A percentile compares a stretch with the other conserved stretches of the same genome.
Evolutionary conservation across 2,797 vertebrate species (phyloP).

Genomic region (Betta splendens): DNA sequence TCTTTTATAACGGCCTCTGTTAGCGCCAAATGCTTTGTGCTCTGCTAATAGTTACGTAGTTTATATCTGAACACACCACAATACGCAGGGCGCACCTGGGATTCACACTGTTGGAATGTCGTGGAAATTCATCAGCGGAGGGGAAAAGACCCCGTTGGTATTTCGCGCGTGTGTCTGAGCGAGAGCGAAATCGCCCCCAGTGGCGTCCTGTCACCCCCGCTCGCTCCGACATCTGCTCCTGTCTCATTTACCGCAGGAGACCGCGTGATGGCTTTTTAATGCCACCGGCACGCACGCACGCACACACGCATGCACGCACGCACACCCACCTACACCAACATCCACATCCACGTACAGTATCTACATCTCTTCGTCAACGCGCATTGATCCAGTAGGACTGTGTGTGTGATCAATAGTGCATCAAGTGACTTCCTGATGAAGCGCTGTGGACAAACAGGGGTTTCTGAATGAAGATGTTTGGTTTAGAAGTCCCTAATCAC

Average conservation of each 20-base stretch:
- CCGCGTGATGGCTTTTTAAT: conserved; percentile 85
- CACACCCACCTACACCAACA: conserved; percentile 13
- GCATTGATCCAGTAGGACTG: conserved; percentile 65
- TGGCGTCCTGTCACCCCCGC: conserved; percentile 70
- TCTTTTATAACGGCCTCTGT: conserved; percentile 9
- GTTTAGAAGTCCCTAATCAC: conserved; percentile 53
- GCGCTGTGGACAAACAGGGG: conserved; percentile 47
- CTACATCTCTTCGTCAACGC: conserved; percentile 45
- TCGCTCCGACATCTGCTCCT: conserved; percentile 85
- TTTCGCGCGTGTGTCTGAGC: conserved; percentile 7
- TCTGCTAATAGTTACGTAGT: conserved; percentile 47
- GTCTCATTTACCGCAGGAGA: conserved; percentile 82
- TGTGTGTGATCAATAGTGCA: conserved; percentile 67
- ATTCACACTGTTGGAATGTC: conserved; percentile 55
- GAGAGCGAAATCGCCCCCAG: conserved; percentile 59
- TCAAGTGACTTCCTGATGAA: conserved; percentile 58
- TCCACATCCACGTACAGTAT: conserved; percentile 32
- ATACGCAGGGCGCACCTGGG: conserved; percentile 46
- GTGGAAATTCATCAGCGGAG: conserved; percentile 56
- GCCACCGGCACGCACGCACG: conserved; percentile 61
- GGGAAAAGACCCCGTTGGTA: conserved; percentile 42
- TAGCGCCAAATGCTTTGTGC: conserved; percentile 44
- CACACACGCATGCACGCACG: conserved; percentile 31
- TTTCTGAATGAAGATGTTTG: conserved; percentile 82
- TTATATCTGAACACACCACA: conserved; percentile 38